These are phyloP conservation scores for Andrena marginata DNA, from an alignment of 2,888 invertebrate genomes.

Conservation along the genomic window DNA sequence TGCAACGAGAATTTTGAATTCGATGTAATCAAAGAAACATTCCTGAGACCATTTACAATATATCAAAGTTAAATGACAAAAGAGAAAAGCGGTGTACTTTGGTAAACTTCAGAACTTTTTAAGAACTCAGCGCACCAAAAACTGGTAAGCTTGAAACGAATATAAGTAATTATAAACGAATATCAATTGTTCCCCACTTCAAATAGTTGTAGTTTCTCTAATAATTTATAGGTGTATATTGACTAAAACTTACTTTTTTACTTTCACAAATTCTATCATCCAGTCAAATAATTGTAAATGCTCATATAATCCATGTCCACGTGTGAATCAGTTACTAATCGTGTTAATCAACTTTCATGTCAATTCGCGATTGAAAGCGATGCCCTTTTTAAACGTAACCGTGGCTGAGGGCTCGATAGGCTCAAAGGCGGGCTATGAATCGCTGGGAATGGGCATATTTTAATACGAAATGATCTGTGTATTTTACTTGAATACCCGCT, in stretches of 20 bases:
- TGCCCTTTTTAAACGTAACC: not conserved
- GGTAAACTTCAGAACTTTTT: no score
- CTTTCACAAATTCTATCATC: not conserved
- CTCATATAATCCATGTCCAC: not conserved
- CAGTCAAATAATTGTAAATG: not conserved
- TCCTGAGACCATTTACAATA: not conserved
- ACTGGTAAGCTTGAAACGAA: no score
- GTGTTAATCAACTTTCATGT: not conserved
- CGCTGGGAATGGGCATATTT: constrained; percentile 14
- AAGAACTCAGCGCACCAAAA: no score
- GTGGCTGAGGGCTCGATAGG: not conserved
- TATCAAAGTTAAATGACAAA: not conserved
- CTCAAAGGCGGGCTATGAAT: not conserved
- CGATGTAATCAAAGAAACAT: not conserved
- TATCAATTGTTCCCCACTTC: no score
- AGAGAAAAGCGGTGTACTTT: no score
- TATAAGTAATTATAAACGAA: no score
- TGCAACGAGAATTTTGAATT: no score
- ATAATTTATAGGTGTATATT: no score
- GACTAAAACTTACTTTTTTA: no score
- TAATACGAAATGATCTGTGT: constrained; percentile 22
- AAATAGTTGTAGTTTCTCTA: no score
- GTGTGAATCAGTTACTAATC: not conserved
- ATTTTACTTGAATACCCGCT: constrained; percentile 16
- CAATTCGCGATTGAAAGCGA: not conserved